Base-by-base conservation (phyloP, 2,888 invertebrate genomes). In the Apamea monoglypha region DNA sequence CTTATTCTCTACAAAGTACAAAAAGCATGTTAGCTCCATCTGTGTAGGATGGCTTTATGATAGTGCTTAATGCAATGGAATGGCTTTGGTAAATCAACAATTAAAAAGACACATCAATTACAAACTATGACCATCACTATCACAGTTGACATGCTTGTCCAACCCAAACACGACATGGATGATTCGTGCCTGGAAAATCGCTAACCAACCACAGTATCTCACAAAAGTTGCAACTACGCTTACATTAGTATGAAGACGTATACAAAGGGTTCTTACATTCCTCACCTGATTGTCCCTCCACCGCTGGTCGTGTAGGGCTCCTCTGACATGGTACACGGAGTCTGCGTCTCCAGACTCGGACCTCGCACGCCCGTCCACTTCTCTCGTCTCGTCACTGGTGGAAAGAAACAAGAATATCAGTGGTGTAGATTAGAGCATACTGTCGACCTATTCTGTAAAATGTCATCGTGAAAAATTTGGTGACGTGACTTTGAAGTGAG, bases 291-390 rank as follows among this genome's bases (percentile, higher is more conserved):
- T 95, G 2, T 96, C 96, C 80, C 95, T 90, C 94, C 95, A 95
- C 81, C 96, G 89, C 2, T 90, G 87, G 88, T 97, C 96, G 91
- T 96, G 95, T 91, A 97, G 90, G 88, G 97, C 96, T 70, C 97
- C 95, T 86, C 96, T 90, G 69, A 97, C 97, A 92, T 97, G 97
- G 90, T 97, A 98, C 85, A 98, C 98, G 80, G 98, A 98, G 91
- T 98, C 98, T n/a, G 97, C 98, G 91, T 98, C 98, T 0, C 98
- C 98, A 0, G 98, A 98, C 95, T 98, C 98, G 47, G 98, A 98
- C 76, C 98, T 97, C 82, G 98, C 97, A 76, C 98, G 97, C 74
- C 98, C 95, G 90, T 97, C 94, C 85, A 97, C 97, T 94, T 97
- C 98, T 86, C 96, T 97, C 81, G 97, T 98, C 90, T 99, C 99